Base-by-base conservation (phyloP, 2,113 vertebrate genomes). In the Catharus minimus region DNA sequence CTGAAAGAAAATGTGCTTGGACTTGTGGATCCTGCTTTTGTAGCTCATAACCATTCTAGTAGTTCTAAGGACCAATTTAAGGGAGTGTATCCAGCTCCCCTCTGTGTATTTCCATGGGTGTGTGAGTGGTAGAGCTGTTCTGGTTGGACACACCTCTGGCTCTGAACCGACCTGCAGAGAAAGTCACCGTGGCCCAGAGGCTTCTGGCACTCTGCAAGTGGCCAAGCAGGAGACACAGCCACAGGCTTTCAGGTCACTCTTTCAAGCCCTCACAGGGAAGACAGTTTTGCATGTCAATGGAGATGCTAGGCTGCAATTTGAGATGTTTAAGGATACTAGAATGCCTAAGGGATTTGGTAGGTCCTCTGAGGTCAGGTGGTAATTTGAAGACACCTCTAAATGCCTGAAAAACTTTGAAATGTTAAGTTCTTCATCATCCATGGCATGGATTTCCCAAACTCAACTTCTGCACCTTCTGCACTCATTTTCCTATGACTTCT, bases 291-390 rank as follows among this genome's bases (percentile, higher is more conserved):
- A 47, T n/a, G 19, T 62, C 52, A 41, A 2, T 64, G 32, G 60
- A 78, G 58, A 69, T 71, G 33, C 24, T 52, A 67, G 56, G 52
- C 44, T 93, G 39, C n/a, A 86, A 10, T 64, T 74, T 94, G 76
- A 81, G 33, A 11, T 56, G 16, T 81, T 92, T 58, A 66, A 65
- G 68, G 76, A 44, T 18, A 13, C 15, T 56, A 64, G 36, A 81
- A 60, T 39, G 52, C 73, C 39, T 81, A 47, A 65, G 23, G 41
- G 28, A 60, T 82, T 92, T 8, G 1, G 5, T 60, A 89, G 47
- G 53, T 71, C 33, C 38, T 89, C 36, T 84, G 61, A 86, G 53
- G 80, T 57, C 57, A 78, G 47, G 21, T 16, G 7, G 19, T 71
- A 71, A 81, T 50, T 83, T 71, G 32, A 53, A 90, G 21, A 20